Evolutionary conservation across 2,888 invertebrate species (phyloP).

Genomic region (Drosophila stalkeri): DNA sequence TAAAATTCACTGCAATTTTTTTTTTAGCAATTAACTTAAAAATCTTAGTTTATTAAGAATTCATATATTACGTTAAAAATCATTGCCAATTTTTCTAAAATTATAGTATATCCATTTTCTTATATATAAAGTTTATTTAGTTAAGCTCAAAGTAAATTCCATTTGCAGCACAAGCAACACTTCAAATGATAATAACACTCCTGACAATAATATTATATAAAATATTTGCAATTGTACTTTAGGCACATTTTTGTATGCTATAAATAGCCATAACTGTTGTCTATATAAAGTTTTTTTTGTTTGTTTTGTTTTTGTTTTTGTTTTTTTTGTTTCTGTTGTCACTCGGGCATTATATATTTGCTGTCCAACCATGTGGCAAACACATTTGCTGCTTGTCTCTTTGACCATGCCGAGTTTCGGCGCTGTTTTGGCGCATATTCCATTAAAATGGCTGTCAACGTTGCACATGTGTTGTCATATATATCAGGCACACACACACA

Average conservation of each 20-base stretch:
- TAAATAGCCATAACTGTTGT: slow-evolving; percentile 8
- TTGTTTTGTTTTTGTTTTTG: not conserved
- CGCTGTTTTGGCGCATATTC: slow-evolving; percentile 67
- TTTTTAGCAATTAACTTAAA: no score
- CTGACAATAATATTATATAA: not conserved
- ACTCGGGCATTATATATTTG: slow-evolving; percentile 27
- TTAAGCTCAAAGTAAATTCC: not conserved
- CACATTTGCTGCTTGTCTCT: slow-evolving; percentile 46
- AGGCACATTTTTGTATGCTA: not conserved
- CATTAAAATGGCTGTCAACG: slow-evolving; percentile 79
- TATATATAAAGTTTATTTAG: not conserved
- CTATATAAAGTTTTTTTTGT: not conserved
- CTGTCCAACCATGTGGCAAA: slow-evolving; percentile 40
- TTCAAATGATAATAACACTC: not conserved
- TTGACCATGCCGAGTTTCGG: slow-evolving; percentile 53
- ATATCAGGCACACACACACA: slow-evolving; percentile 43
- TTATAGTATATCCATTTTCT: no score
- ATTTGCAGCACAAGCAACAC: not conserved
- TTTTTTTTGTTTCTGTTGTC: slow-evolving; percentile 17
- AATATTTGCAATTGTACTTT: not conserved
- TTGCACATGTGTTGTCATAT: slow-evolving; percentile 74
- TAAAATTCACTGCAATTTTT: no score
- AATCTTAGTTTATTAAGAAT: no score
- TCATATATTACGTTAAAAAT: no score
- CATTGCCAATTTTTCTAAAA: no score